Evolutionary conservation across 2,888 invertebrate species (phyloP), one percentile per base, ranked within the genome.

Genomic region (Drosophila meridionalis): DNA sequence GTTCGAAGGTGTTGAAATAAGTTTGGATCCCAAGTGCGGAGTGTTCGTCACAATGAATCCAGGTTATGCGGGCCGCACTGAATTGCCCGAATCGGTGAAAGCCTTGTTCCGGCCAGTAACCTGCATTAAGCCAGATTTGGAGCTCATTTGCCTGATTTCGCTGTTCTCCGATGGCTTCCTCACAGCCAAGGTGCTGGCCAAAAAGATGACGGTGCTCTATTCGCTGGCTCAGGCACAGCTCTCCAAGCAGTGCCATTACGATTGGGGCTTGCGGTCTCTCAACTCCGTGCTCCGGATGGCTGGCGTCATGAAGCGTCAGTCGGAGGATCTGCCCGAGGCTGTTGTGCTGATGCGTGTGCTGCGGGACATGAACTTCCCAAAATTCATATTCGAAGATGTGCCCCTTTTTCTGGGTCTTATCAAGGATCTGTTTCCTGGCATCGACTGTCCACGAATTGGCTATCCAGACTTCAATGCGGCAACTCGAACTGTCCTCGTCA

Each of bases 1-100:
- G 97, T 97, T 98, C 92, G 97, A 97, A 93, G 96, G 96, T 1
- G 95, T 95, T 90, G 97, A 98, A 91, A 98, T 98, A 71, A 94
- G 93, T 8, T 93, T 98, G 92, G 98, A 98, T 93, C 93, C 94
- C 7, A 97, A 98, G 93, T 96, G 98, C 20, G 98, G 98, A 1
- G 96, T 98, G 74, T 99, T 98, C 93, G 97, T 98, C 64, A 98
- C 98, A 0, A 98, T 98, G 98, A 98, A 98, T 94, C 98, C 98
- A 0, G 98, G 98, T 0, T 98, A 98, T 91, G 97, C 98, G 0
- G 98, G 98, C 0, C 95, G 98, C 65, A 98, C 98, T 0, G 98
- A 98, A 91, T 94, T 99, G 38, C 98, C 98, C 0, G 98, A 98
- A 93, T 97, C 97, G 0, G 97, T 98, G 8, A 98, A 98, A 92